Conservation (phyloP, 2,888 invertebrate species). For the Osmoderma eremita region DNA sequence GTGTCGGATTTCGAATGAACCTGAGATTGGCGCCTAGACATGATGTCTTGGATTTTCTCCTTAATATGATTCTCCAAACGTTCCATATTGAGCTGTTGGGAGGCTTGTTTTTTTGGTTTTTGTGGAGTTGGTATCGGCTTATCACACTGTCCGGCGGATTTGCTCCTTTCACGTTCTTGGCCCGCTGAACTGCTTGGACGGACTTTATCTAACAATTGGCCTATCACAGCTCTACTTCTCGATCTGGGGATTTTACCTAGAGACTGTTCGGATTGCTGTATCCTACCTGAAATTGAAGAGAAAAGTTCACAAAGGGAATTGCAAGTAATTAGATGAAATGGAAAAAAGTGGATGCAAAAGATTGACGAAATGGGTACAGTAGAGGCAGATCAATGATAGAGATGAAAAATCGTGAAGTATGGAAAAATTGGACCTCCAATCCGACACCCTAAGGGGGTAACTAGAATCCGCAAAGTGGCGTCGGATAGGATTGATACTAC, state of each 20-base stretch:
- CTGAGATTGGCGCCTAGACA: constrained; percentile 58
- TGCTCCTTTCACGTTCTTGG: constrained; percentile 61
- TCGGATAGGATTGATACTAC: too few species aligned
- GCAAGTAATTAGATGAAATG: too few species aligned
- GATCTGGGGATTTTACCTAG: constrained; percentile 62
- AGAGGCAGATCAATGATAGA: too few species aligned
- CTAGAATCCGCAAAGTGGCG: too few species aligned
- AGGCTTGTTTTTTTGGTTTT: constrained; percentile 51
- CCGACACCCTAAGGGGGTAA: too few species aligned
- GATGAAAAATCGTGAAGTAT: too few species aligned
- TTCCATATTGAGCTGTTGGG: constrained; percentile 59
- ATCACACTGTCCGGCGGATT: constrained; percentile 59
- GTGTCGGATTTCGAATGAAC: constrained; percentile 48
- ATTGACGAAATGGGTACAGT: too few species aligned
- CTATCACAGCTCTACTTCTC: constrained; percentile 63
- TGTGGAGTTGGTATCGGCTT: constrained; percentile 51
- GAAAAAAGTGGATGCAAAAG: too few species aligned
- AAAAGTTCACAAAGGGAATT: neutral
- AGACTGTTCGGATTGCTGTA: constrained; percentile 58
- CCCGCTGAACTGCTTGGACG: constrained; percentile 59
- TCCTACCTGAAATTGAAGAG: constrained; percentile 48
- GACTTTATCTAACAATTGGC: constrained; percentile 69
- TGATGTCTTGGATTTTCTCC: constrained; percentile 64
- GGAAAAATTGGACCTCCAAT: too few species aligned
- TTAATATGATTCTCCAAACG: constrained; percentile 63